Percentiles rank a stretch among this genome's conserved stretches.
These are phyloP conservation scores for Hyalella azteca DNA, from an alignment of 2,888 invertebrate genomes.

Conservation along the genomic window DNA sequence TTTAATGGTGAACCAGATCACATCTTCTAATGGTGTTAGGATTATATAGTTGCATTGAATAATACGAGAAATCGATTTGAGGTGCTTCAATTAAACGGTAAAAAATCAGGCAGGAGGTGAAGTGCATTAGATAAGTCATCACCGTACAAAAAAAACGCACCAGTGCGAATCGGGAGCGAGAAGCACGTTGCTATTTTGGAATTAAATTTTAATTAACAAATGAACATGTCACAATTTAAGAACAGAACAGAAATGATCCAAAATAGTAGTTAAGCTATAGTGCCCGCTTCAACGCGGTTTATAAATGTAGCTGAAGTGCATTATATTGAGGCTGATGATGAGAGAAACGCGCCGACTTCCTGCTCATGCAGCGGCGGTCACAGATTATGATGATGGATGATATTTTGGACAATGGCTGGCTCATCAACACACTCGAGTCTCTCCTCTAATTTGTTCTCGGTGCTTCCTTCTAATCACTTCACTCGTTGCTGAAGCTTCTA, in stretches of 20 bases:
- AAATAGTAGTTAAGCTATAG: background rate
- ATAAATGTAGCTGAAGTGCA: slow-evolving; percentile 14
- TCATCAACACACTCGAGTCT: slow-evolving; percentile 9
- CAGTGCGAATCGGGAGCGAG: no score
- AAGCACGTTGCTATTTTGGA: no score
- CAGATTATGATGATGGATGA: slow-evolving; percentile 29
- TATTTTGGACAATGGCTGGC: slow-evolving; percentile 31
- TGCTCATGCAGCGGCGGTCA: background rate
- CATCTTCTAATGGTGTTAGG: no score
- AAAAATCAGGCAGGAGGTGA: no score
- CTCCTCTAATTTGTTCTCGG: slow-evolving; percentile 18
- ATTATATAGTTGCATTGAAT: no score
- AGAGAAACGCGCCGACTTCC: slow-evolving; percentile 1
- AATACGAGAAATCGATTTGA: no score
- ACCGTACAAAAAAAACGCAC: no score
- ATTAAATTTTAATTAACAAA: no score
- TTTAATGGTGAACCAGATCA: no score
- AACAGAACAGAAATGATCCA: background rate
- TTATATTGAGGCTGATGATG: slow-evolving; percentile 21
- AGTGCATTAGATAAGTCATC: no score
- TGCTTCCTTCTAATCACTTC: slow-evolving; percentile 17
- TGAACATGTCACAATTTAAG: background rate
- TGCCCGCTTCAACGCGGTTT: no score
- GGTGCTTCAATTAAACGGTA: no score
- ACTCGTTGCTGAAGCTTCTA: background rate